These are phyloP conservation scores for Eolophus roseicapilla DNA, from an alignment of 2,113 vertebrate species.

Conservation along the genomic window DNA sequence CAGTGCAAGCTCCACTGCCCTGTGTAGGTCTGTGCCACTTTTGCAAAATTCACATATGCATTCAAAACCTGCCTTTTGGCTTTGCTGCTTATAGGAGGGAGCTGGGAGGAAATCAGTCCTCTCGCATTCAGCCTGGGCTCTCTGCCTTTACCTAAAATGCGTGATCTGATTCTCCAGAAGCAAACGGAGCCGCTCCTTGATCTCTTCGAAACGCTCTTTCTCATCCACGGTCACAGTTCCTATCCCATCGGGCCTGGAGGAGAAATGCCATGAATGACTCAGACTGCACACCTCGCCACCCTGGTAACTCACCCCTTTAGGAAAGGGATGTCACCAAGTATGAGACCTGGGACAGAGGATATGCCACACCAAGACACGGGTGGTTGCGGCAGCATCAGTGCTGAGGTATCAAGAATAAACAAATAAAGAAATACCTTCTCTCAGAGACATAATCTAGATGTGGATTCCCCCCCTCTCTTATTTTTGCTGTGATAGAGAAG, in stretches of 20 bases:
- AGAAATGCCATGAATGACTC: slow-evolving; percentile 63
- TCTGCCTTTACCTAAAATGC: slow-evolving; percentile 90
- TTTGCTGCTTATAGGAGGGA: slow-evolving; percentile 22
- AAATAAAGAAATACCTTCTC: not conserved
- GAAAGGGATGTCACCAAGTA: not conserved
- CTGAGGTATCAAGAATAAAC: not conserved
- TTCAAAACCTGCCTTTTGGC: slow-evolving; percentile 30
- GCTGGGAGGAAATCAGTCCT: slow-evolving; percentile 19
- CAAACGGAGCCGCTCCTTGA: slow-evolving; percentile 94
- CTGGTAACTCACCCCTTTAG: not conserved
- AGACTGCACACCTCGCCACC: slow-evolving; percentile 29
- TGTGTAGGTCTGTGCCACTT: slow-evolving; percentile 32
- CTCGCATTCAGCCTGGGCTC: not conserved
- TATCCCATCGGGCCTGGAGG: slow-evolving; percentile 92
- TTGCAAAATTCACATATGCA: not conserved
- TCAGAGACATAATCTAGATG: not conserved
- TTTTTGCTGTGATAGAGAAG: not conserved
- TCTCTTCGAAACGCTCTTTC: slow-evolving; percentile 95
- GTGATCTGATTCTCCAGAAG: slow-evolving; percentile 98
- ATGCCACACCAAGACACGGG: not conserved
- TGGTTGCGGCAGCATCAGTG: not conserved
- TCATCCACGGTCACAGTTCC: slow-evolving; percentile 96
- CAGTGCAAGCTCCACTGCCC: not conserved
- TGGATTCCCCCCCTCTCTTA: fast-evolving
- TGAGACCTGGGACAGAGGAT: not conserved